Percentiles rank a stretch among this genome's conserved stretches.
phyloP scores from a whole-genome alignment of 2,888 invertebrate genomes.

The Sclerodermus sp. region DNA sequence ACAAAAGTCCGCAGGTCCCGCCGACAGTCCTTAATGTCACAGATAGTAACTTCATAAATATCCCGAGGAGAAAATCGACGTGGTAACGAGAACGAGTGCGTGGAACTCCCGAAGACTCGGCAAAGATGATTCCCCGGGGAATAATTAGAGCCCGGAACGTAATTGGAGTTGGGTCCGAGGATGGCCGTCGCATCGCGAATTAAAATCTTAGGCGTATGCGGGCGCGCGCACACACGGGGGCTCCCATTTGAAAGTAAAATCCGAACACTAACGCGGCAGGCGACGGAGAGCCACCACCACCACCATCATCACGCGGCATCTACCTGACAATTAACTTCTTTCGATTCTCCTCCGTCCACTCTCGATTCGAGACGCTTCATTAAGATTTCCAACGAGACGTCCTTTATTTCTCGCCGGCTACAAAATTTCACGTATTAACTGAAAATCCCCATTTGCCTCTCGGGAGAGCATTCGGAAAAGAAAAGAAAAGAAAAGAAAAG shows the following conservation, averaged over 20 bases:
- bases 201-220: conserved; percentile 35
- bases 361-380: neutral
- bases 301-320: conserved; percentile 4
- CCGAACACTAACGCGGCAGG: conserved; percentile 1
- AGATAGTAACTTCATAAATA: neutral
- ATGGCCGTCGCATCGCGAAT: conserved; percentile 30
- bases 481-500: too few species aligned
- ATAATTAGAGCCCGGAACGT: conserved; percentile 30
- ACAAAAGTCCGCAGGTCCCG: too few species aligned
- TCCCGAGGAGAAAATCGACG: neutral
- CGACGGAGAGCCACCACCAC: conserved; percentile 9
- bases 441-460: too few species aligned
- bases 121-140: conserved; percentile 30
- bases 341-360: neutral
- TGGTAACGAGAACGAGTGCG: neutral
- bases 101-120: neutral
- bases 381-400: neutral
- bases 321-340: conserved; percentile 17
- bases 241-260: conserved; percentile 37
- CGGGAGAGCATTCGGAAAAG: too few species aligned
- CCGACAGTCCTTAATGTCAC: neutral
- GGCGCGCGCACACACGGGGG: too few species aligned
- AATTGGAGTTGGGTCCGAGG: conserved; percentile 19
- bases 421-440: too few species aligned
- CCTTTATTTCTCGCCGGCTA: too few species aligned